Evolutionary conservation across 92 coral and sea anemone genomes (phyloP).

Genomic region (Zoanthus solanderi): DNA sequence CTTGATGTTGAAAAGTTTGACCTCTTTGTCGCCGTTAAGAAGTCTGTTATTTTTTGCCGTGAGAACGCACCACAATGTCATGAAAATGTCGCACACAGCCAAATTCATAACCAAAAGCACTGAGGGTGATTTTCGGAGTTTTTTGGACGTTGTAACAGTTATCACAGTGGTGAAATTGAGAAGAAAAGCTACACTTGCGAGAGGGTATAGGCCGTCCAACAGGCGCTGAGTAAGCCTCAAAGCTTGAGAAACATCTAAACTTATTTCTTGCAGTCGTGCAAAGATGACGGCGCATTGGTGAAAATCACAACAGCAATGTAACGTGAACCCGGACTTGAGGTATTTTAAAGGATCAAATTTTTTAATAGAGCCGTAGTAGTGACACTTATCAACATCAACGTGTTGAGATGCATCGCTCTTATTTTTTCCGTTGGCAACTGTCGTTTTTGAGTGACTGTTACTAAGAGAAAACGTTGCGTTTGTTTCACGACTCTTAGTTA

Average conservation of each 20-base stretch:
- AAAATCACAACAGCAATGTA: not conserved
- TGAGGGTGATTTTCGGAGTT: slow-evolving; percentile 7
- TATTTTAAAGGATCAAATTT: not conserved
- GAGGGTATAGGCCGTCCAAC: not conserved
- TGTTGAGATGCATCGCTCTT: not conserved
- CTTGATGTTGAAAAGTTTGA: not conserved
- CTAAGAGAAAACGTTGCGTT: not conserved
- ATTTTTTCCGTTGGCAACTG: not conserved
- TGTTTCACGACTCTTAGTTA: not conserved
- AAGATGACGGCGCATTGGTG: too few species aligned
- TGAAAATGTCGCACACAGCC: slow-evolving; percentile 13
- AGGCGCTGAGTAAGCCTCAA: not conserved
- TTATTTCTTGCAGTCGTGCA: not conserved
- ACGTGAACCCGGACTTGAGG: not conserved
- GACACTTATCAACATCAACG: not conserved
- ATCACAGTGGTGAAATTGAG: not conserved
- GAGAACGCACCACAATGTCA: slow-evolving; percentile 1
- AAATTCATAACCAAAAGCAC: not conserved
- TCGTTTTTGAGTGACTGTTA: not conserved
- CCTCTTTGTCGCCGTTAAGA: not conserved
- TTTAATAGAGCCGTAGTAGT: not conserved
- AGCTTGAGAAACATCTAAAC: too few species aligned
- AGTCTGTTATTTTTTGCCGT: not conserved
- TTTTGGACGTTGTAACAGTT: not conserved
- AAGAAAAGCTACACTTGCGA: not conserved